Evolutionary conservation across 2,888 invertebrate species (phyloP).

Genomic region (Phengaris arion): DNA sequence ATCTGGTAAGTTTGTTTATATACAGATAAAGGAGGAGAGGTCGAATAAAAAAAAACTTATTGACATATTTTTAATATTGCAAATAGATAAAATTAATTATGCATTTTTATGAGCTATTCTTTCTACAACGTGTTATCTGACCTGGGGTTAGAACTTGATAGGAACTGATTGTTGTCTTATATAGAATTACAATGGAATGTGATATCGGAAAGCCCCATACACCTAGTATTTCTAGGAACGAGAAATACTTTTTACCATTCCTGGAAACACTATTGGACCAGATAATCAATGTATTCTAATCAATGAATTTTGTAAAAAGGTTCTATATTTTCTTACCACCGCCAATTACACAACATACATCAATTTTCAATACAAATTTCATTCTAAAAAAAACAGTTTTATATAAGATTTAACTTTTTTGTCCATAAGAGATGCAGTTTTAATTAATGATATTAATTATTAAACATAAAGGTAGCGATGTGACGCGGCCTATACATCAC

Average conservation of each 20-base stretch:
- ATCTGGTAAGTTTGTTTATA: background rate
- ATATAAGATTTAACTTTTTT: background rate
- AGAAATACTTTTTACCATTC: too few species aligned
- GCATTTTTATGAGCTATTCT: background rate
- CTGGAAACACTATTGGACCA: too few species aligned
- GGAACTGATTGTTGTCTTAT: background rate
- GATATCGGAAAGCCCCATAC: too few species aligned
- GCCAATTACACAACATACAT: too few species aligned
- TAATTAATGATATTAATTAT: conserved; percentile 54
- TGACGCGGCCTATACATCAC: conserved; percentile 77
- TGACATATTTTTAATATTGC: background rate
- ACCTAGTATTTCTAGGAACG: too few species aligned
- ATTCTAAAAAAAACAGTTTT: background rate
- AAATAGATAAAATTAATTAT: background rate
- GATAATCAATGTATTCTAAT: too few species aligned
- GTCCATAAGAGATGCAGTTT: conserved; percentile 50
- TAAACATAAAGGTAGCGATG: conserved; percentile 61
- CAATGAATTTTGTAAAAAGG: too few species aligned
- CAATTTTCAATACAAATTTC: background rate
- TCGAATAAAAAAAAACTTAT: conserved; percentile 1
- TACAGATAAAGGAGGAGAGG: conserved; percentile 1
- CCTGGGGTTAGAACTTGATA: background rate
- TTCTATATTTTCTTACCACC: too few species aligned
- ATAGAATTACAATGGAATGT: too few species aligned
- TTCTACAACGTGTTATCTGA: background rate